Evolutionary conservation across 2,113 vertebrate genomes (phyloP).

Genomic region (Ibidorhyncha struthersii): DNA sequence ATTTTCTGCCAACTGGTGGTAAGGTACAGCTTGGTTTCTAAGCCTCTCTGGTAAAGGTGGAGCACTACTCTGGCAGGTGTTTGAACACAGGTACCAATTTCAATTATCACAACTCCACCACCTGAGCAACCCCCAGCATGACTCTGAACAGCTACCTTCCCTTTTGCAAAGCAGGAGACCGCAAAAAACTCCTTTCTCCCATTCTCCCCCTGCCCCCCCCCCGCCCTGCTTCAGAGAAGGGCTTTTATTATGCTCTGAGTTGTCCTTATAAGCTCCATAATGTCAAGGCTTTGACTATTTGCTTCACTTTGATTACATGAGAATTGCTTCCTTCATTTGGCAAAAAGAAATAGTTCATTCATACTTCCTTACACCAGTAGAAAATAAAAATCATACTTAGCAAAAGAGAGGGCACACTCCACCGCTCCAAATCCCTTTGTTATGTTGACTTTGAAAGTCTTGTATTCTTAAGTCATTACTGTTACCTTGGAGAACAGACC

Average conservation of each 20-base stretch:
- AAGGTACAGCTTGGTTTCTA: neutral
- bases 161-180: neutral
- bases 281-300: neutral
- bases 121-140: neutral
- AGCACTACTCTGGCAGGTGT: neutral
- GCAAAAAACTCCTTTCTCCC: neutral
- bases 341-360: neutral
- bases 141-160: neutral
- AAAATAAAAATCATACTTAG: neutral
- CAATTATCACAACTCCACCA: neutral
- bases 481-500: neutral
- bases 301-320: neutral
- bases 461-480: neutral
- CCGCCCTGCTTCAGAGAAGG: neutral
- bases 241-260: neutral
- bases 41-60: neutral
- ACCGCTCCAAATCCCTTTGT: neutral
- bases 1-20: neutral
- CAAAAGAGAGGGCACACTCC: neutral
- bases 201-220: too few relatives aligned
- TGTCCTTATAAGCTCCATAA: neutral
- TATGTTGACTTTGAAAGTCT: neutral
- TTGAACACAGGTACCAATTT: neutral
- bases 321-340: neutral
- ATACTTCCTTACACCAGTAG: neutral